Conservation (phyloP, 2,113 vertebrate species). For the Spermophilus dauricus region DNA sequence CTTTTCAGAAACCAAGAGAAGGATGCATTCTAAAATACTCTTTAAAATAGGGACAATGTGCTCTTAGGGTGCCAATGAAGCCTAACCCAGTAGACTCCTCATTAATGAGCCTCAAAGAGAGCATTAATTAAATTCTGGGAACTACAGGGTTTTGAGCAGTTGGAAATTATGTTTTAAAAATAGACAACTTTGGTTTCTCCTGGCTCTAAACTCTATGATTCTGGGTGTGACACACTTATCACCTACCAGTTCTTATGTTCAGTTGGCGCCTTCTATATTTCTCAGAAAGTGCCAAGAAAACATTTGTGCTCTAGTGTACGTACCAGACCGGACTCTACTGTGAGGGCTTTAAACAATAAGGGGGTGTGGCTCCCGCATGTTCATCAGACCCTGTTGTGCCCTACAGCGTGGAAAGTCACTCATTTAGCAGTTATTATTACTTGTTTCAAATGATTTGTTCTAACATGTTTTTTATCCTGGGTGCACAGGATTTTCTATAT, state of each 20-base stretch:
- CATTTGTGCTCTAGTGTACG: conserved; percentile 73
- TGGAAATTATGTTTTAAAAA: conserved; percentile 84
- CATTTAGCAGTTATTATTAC: too few species aligned
- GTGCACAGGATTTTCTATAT: neutral
- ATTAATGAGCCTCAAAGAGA: conserved; percentile 85
- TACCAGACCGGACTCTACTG: conserved; percentile 79
- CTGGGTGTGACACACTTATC: conserved; percentile 80
- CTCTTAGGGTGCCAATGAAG: conserved; percentile 83
- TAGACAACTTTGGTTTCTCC: conserved; percentile 79
- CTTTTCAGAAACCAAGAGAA: conserved; percentile 24
- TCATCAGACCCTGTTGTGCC: conserved; percentile 18
- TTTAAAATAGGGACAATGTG: conserved; percentile 79
- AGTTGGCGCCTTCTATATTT: conserved; percentile 82
- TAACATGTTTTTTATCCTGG: neutral
- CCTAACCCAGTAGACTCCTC: conserved; percentile 81
- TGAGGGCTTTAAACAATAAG: conserved; percentile 74
- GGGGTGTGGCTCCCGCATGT: conserved; percentile 53
- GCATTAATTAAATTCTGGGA: conserved; percentile 87
- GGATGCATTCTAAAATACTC: conserved; percentile 75
- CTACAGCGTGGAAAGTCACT: neutral
- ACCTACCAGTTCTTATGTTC: conserved; percentile 83
- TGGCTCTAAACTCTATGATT: conserved; percentile 60
- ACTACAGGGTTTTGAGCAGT: conserved; percentile 83
- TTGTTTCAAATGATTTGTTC: neutral
- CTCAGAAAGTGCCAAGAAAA: conserved; percentile 83